Percentiles rank a stretch among this genome's conserved stretches.
These are phyloP conservation scores for Anoplolepis gracilipes DNA, from an alignment of 1,140 invertebrate genomes.

Conservation along the genomic window DNA sequence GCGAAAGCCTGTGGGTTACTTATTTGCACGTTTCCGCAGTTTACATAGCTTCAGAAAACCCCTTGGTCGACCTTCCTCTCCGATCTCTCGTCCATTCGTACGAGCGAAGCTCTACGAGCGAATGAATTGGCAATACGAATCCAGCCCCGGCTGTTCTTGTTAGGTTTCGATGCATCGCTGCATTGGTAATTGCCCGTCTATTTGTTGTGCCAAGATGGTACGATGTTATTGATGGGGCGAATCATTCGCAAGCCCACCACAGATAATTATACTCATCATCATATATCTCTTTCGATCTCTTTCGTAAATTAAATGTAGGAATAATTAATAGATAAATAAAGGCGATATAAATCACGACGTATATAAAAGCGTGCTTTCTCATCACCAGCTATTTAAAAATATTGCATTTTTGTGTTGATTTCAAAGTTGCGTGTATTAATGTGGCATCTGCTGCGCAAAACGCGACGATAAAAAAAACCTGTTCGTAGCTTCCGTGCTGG, in stretches of 20 bases:
- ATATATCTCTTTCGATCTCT: background rate
- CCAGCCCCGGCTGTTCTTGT: slow-evolving; percentile 27
- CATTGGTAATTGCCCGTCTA: slow-evolving; percentile 54
- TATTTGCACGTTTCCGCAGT: slow-evolving; percentile 79
- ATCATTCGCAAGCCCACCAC: slow-evolving; percentile 10
- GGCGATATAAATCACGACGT: background rate
- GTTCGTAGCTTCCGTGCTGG: background rate
- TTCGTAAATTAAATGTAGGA: background rate
- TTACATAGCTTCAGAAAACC: slow-evolving; percentile 72
- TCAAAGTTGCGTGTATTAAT: slow-evolving; percentile 34
- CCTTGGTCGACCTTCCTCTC: slow-evolving; percentile 16
- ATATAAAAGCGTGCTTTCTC: background rate
- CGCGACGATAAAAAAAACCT: slow-evolving; percentile 29
- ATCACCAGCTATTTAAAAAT: slow-evolving; percentile 9
- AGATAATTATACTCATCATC: slow-evolving; percentile 1
- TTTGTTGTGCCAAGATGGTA: slow-evolving; percentile 42
- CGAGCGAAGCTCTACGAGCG: slow-evolving; percentile 47
- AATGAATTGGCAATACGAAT: slow-evolving; percentile 76
- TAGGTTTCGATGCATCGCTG: slow-evolving; percentile 62
- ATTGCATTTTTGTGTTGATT: slow-evolving; percentile 33
- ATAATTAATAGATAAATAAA: background rate
- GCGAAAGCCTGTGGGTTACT: slow-evolving; percentile 55
- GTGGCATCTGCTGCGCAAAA: background rate
- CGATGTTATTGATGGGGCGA: slow-evolving; percentile 1
- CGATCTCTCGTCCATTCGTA: slow-evolving; percentile 39